A percentile compares a stretch with the other conserved stretches of the same genome.
These are phyloP conservation scores for Ahaetulla prasina DNA, from an alignment of 2,113 vertebrate genomes.

Conservation along the genomic window DNA sequence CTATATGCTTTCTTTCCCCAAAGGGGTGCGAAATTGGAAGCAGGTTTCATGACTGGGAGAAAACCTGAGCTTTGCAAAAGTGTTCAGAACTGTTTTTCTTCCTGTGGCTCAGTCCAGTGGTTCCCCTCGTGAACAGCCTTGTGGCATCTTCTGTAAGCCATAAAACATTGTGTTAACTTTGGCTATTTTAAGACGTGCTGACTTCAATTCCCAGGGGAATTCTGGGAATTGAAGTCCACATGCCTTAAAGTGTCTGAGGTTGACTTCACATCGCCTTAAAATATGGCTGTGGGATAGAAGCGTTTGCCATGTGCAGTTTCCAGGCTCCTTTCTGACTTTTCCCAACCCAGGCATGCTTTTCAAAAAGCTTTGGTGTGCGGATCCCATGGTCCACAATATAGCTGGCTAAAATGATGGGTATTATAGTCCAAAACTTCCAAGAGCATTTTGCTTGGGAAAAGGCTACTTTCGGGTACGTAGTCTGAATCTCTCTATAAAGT, in stretches of 20 bases:
- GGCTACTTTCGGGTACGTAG: not conserved
- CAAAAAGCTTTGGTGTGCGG: not conserved
- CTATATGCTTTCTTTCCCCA: not conserved
- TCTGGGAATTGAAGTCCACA: not conserved
- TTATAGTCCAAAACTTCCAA: not conserved
- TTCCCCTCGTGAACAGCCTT: not conserved
- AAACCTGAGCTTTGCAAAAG: not conserved
- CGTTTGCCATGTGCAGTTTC: not conserved
- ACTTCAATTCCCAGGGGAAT: not conserved
- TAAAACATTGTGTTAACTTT: not conserved
- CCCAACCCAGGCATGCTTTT: not conserved
- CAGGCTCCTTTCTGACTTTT: not conserved
- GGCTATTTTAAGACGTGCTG: rapidly evolving
- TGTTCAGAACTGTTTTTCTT: not conserved
- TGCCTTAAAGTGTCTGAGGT: not conserved
- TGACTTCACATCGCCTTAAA: not conserved
- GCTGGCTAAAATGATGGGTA: not conserved
- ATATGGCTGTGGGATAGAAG: not conserved
- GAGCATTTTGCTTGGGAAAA: not conserved
- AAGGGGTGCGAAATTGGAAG: not conserved
- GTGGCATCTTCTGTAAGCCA: not conserved
- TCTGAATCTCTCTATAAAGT: not conserved
- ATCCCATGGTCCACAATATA: not conserved
- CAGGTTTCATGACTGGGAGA: not conserved
- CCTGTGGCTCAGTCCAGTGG: not conserved